Base-by-base conservation (phyloP, 2,113 vertebrate species). In the Odontesthes bonariensis region DNA sequence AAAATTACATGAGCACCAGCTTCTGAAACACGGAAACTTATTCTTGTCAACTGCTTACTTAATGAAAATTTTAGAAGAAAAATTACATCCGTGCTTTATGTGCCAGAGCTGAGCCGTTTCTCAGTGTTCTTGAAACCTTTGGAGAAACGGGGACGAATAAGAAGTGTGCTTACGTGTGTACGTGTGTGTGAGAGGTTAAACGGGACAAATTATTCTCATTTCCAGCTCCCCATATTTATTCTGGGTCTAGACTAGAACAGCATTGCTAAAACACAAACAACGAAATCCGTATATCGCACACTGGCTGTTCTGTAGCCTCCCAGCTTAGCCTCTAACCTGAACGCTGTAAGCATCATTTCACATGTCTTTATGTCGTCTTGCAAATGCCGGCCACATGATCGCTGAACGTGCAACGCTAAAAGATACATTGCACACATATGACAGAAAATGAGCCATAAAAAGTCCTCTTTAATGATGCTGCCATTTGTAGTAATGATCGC, bases 401-500 rank as follows among this genome's bases (percentile, higher is more conserved):
- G 12, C 42, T 14, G 35, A 56, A 8, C 22, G 6, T 32, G 20
- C 22, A 27, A 38, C 22, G 19, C 9, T 32, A 13, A 6, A 17
- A 67, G 8, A n/a, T 16, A 9, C 35, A 38, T 2, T 38, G 35
- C 10, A 7, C 35, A 38, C 35, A 27, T 22, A 16, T 13, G 32
- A 42, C 5, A 32, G 22, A 46, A 44, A n/a, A 54, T 54, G 54
- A 40, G 20, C 11, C 7, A 38, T 16, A 27, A 23, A 7, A 12
- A 8, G n/a, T 16, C 27, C 11, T 54, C 20, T 10, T 40, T 54
- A 88, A 87, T 86, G 79, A 81, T 44, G 70, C 65, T 82, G 80
- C 55, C 76, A 69, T 77, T 83, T 81, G 68, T 67, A 79, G 68
- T 83, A 79, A 81, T 83, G 83, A 88, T 87, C 81, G 66, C 17